Base-by-base conservation (phyloP, 2,113 vertebrate species). In the Bos javanicus region DNA sequence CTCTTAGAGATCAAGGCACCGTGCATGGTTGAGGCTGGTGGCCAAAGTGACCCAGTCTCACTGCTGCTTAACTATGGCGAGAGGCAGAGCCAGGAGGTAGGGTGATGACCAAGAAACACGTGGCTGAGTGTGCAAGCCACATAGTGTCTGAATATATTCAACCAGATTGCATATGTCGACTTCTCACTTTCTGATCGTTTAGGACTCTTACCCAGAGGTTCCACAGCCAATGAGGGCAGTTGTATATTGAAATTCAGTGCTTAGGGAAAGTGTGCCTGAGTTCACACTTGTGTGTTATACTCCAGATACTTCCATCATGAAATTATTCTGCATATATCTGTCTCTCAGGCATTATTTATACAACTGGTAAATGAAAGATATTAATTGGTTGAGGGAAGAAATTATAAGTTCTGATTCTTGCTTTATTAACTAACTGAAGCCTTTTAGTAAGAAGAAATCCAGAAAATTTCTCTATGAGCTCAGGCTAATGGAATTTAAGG, bases 251-350 rank as follows among this genome's bases (percentile, higher is more conserved):
- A 98, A 91, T 56, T 67, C 96, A 96, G 92, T 91, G 39, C 62
- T 96, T 98, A 89, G 97, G 62, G 84, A 97, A 96, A 97, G 74
- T 0, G 2, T 5, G 6, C 94, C 86, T 94, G 97, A 82, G 96
- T 98, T 96, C 94, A 88, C 92, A 93, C 87, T 90, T 91, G 76
- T 97, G 93, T 94, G 67, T 97, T 76, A 80, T 83, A 36, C 54
- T 97, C 90, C 94, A 60, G 52, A 60, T 96, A 16, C 97, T 97
- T 96, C 95, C 97, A 98, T 97, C 98, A 98, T 98, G 98, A 98
- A 96, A 98, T 97, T 96, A 96, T 95, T 97, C 92, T 92, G 89
- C 97, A 97, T 97, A 91, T 97, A 97, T 97, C 62, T 95, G 7
- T 97, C 19, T 59, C 89, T 97, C 83, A 76, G 97, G 48, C 91